phyloP scores from a whole-genome alignment of 2,888 invertebrate genomes.

The Adela reaumurella region DNA sequence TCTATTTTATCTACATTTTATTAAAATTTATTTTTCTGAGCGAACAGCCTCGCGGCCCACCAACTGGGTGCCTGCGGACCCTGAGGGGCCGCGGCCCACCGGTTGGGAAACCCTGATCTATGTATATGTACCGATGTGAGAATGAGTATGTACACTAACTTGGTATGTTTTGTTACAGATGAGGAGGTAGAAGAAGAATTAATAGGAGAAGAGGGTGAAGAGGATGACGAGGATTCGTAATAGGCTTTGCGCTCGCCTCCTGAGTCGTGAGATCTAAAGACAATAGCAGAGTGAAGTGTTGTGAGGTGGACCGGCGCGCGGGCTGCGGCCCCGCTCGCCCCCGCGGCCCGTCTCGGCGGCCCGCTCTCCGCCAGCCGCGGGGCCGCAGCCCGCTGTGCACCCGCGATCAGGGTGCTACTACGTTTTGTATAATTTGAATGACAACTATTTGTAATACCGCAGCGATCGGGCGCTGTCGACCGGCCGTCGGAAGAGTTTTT shows the following conservation, averaged over 20 bases:
- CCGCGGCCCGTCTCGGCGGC: constrained; percentile 43
- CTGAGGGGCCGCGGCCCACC: no score
- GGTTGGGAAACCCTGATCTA: no score
- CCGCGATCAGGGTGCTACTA: constrained; percentile 10
- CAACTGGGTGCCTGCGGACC: no score
- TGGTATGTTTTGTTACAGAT: constrained; percentile 33
- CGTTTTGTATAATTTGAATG: constrained; percentile 43
- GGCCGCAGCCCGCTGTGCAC: neutral
- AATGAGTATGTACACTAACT: neutral
- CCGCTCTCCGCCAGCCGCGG: constrained; percentile 30
- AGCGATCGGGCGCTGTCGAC: constrained; percentile 4
- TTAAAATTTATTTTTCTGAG: no score
- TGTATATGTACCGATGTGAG: no score
- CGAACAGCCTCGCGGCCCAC: no score
- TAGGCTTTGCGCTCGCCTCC: constrained; percentile 37
- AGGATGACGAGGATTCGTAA: constrained; percentile 56
- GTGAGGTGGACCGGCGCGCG: constrained; percentile 27
- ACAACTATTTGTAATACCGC: constrained; percentile 22
- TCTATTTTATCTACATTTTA: no score
- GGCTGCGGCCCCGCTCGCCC: constrained; percentile 28
- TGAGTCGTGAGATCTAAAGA: constrained; percentile 29
- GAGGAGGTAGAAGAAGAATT: constrained; percentile 51
- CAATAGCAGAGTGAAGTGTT: constrained; percentile 58
- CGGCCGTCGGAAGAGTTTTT: neutral
- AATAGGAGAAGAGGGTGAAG: constrained; percentile 48